Conservation (phyloP, 2,113 vertebrate species). For the Paratilapia polleni region DNA sequence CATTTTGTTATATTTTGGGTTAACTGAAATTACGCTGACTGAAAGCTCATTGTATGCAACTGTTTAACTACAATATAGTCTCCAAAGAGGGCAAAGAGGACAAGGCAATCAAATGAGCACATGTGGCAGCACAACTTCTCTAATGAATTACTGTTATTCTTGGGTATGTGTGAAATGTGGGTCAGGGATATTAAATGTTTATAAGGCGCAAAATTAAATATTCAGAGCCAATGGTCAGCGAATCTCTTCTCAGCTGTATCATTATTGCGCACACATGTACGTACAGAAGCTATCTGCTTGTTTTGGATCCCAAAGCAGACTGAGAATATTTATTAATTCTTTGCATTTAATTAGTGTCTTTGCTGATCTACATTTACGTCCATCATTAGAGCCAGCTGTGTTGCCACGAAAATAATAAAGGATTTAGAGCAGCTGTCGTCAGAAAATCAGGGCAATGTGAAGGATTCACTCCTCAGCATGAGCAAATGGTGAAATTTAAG, state of each 20-base stretch:
- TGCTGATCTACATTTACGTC: neutral
- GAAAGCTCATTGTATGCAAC: neutral
- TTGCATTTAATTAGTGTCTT: conserved; percentile 22
- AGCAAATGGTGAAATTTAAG: neutral
- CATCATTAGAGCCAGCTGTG: conserved; percentile 1
- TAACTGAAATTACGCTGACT: conserved; percentile 24
- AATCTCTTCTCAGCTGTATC: neutral
- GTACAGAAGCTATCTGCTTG: neutral
- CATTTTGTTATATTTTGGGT: neutral
- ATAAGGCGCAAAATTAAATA: conserved; percentile 61
- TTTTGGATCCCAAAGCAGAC: neutral
- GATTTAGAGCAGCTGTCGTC: neutral
- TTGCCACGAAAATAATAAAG: conserved; percentile 14
- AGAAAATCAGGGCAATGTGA: conserved; percentile 7
- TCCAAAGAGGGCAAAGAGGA: conserved; percentile 11
- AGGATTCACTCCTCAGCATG: neutral
- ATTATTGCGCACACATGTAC: conserved; percentile 13
- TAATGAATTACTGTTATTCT: conserved; percentile 60
- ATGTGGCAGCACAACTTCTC: conserved; percentile 10
- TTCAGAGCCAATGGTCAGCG: conserved; percentile 60
- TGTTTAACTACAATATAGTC: neutral
- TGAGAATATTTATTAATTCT: neutral
- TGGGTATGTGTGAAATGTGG: conserved; percentile 58
- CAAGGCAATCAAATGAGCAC: conserved; percentile 32
- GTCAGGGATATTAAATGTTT: conserved; percentile 72